phyloP scores from a whole-genome alignment of 2,888 invertebrate genomes.

The Leptopilina syphax region DNA sequence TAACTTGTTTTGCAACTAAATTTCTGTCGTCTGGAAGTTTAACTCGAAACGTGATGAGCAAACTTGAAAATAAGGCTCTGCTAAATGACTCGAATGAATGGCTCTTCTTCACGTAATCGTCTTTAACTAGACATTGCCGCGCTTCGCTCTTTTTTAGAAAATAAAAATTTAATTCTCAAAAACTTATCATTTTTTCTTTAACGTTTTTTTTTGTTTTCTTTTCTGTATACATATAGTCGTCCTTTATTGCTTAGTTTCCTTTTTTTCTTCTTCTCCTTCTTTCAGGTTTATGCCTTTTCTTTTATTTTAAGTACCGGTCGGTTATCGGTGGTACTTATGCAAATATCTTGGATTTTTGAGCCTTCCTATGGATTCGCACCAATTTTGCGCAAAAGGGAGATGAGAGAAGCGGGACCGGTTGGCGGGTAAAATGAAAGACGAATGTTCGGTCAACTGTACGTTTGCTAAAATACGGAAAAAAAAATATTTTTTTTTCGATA shows the following conservation, averaged over 20 bases:
- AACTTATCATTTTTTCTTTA: not conserved
- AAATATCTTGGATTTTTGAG: constrained; percentile 9
- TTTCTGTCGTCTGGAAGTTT: constrained; percentile 8
- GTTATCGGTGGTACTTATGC: constrained; percentile 33
- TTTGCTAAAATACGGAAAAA: not conserved
- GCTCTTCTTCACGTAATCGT: constrained; percentile 15
- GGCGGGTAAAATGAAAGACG: constrained; percentile 15
- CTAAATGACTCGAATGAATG: constrained; percentile 25
- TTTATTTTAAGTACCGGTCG: not conserved
- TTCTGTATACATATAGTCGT: not conserved
- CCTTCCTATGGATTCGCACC: constrained; percentile 5
- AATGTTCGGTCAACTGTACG: constrained; percentile 16
- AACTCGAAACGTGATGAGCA: constrained; percentile 27
- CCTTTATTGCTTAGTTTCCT: not conserved
- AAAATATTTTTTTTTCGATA: no score
- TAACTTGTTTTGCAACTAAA: constrained; percentile 24
- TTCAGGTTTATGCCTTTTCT: not conserved
- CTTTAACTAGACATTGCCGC: not conserved
- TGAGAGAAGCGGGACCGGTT: constrained; percentile 6
- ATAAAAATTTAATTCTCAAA: constrained; percentile 10
- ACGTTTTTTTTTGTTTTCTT: not conserved
- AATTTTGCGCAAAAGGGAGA: not conserved
- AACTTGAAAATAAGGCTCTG: constrained; percentile 33
- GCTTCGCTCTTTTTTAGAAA: not conserved
- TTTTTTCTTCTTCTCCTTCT: not conserved